phyloP scores from a whole-genome alignment of 1,140 invertebrate species.

The Pemphigus obesinymphae region DNA sequence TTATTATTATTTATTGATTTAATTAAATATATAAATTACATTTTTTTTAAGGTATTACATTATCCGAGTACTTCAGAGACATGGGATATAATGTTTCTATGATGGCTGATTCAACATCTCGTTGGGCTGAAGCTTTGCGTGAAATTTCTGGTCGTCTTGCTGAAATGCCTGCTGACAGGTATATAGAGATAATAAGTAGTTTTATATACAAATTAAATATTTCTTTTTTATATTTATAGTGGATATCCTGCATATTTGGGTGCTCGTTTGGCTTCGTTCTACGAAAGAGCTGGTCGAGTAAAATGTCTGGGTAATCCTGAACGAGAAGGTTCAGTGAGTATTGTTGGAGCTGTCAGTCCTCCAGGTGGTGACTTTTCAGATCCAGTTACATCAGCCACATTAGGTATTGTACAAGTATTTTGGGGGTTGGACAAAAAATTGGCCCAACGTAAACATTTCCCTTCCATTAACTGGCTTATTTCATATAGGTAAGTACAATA shows the following conservation, averaged over 20 bases:
- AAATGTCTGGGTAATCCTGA: slow-evolving; percentile 98
- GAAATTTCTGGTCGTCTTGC: slow-evolving; percentile 99
- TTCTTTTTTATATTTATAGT: slow-evolving; percentile 53
- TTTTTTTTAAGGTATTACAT: slow-evolving; percentile 77
- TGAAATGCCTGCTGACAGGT: slow-evolving; percentile 96
- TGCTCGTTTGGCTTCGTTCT: slow-evolving; percentile 96
- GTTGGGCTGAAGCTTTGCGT: slow-evolving; percentile 99
- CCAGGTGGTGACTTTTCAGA: slow-evolving; percentile 99
- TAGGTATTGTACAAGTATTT: slow-evolving; percentile 99
- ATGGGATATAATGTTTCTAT: slow-evolving; percentile 99
- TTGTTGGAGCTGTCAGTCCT: slow-evolving; percentile 98
- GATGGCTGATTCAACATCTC: slow-evolving; percentile 99
- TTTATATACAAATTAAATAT: neutral
- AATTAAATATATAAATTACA: slow-evolving; percentile 5
- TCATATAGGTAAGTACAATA: slow-evolving; percentile 70
- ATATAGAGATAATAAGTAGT: neutral
- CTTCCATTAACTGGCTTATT: slow-evolving; percentile 99
- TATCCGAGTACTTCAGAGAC: slow-evolving; percentile 97
- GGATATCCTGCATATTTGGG: slow-evolving; percentile 99
- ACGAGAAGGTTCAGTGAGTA: slow-evolving; percentile 95
- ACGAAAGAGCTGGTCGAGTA: slow-evolving; percentile 96
- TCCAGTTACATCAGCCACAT: slow-evolving; percentile 97
- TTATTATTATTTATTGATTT: neutral
- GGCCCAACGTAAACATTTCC: slow-evolving; percentile 99
- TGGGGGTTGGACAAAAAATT: slow-evolving; percentile 99